Conservation (phyloP, 2,888 invertebrate genomes). For the Oscheius sp. region DNA sequence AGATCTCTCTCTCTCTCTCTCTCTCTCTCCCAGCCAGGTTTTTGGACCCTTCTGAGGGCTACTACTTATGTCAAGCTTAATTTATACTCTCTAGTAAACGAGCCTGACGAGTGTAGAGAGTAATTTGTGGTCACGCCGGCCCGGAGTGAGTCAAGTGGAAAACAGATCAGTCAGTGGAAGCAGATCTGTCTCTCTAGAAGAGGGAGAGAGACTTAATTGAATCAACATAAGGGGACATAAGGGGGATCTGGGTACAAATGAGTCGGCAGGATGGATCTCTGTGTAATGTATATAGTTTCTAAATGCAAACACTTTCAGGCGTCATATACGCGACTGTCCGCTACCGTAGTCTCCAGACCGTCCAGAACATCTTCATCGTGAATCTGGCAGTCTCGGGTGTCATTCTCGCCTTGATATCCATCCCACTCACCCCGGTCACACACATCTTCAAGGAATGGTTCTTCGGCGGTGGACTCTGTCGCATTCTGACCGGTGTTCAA, state of each 20-base stretch:
- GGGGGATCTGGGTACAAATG: too few relatives aligned
- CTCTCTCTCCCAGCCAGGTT: too few relatives aligned
- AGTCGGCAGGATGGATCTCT: too few relatives aligned
- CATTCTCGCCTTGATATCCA: constrained; percentile 88
- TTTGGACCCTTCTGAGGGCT: too few relatives aligned
- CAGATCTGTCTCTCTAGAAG: too few relatives aligned
- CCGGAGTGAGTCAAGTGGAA: neutral
- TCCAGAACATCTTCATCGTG: constrained; percentile 88
- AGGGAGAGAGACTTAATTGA: too few relatives aligned
- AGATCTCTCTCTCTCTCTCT: too few relatives aligned
- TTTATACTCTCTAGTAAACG: too few relatives aligned
- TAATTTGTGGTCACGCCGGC: constrained; percentile 21
- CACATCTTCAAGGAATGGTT: constrained; percentile 90
- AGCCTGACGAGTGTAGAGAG: too few relatives aligned
- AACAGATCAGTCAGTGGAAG: neutral
- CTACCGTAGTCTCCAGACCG: constrained; percentile 59
- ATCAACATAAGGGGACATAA: too few relatives aligned
- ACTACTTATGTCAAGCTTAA: too few relatives aligned
- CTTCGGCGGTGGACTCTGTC: constrained; percentile 89
- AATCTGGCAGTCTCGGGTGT: constrained; percentile 83
- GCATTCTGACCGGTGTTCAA: constrained; percentile 89
- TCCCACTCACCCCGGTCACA: constrained; percentile 94
- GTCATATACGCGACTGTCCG: constrained; percentile 47
- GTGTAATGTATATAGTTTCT: too few relatives aligned
- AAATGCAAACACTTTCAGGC: constrained; percentile 35